Evolutionary conservation across 1,140 invertebrate genomes (phyloP).

Genomic region (Platyscapa corneri): DNA sequence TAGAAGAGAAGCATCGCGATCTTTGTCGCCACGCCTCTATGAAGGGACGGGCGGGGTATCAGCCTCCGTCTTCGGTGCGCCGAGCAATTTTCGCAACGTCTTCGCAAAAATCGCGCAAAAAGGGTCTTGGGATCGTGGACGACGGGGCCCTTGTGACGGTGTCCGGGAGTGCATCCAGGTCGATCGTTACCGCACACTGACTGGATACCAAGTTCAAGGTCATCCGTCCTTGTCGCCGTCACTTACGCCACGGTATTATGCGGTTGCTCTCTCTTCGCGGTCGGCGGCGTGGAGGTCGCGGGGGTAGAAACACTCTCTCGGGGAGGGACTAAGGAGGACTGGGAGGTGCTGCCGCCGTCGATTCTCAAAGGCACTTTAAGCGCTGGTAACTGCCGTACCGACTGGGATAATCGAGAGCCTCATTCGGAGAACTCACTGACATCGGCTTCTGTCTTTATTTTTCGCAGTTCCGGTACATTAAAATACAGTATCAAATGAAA

Average conservation of each 20-base stretch:
- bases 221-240: background rate
- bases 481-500: background rate
- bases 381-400: background rate
- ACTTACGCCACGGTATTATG: too few relatives aligned
- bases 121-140: too few relatives aligned
- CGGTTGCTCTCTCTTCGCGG: background rate
- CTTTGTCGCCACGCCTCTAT: too few relatives aligned
- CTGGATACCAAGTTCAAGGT: slow-evolving; percentile 1
- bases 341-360: background rate
- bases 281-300: background rate
- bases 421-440: background rate
- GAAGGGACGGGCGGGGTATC: too few relatives aligned
- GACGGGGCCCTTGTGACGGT: too few relatives aligned
- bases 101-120: too few relatives aligned
- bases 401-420: background rate
- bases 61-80: too few relatives aligned
- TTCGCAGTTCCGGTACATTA: background rate
- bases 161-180: background rate
- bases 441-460: background rate
- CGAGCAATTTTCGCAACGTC: too few relatives aligned
- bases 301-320: background rate
- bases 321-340: background rate
- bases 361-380: too few relatives aligned
- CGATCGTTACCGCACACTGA: slow-evolving; percentile 1
- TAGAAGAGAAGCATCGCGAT: too few relatives aligned